These are phyloP conservation scores for Dynastes maya DNA, from an alignment of 2,888 invertebrate species.

Conservation along the genomic window DNA sequence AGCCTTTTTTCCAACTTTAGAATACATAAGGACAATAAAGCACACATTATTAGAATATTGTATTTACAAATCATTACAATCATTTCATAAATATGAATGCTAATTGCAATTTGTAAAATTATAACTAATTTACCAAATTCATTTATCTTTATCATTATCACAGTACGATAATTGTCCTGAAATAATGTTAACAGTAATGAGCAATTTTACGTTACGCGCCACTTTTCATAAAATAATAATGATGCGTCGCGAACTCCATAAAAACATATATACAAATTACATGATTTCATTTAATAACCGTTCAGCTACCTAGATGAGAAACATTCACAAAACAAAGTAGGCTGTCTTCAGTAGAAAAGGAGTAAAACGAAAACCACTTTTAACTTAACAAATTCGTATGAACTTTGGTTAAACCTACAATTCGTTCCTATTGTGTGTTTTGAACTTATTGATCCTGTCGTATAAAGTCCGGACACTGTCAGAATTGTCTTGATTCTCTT, in stretches of 20 bases:
- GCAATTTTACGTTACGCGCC: constrained; percentile 43
- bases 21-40: constrained; percentile 18
- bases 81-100: constrained; percentile 40
- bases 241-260: not conserved
- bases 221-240: constrained; percentile 27
- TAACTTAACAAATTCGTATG: constrained; percentile 27
- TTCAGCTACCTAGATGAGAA: constrained; percentile 20
- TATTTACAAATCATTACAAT: constrained; percentile 50
- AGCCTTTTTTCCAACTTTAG: not conserved
- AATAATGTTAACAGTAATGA: constrained; percentile 49
- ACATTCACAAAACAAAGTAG: constrained; percentile 14
- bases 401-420: constrained; percentile 51
- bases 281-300: constrained; percentile 23
- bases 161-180: constrained; percentile 51
- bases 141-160: constrained; percentile 48
- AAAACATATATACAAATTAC: constrained; percentile 44
- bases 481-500: constrained; percentile 64
- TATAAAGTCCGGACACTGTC: constrained; percentile 63
- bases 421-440: constrained; percentile 53
- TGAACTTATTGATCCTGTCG: constrained; percentile 65
- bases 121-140: constrained; percentile 17
- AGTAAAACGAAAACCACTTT: constrained; percentile 41
- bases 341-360: constrained; percentile 31
- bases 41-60: constrained; percentile 34
- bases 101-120: constrained; percentile 47